These are phyloP conservation scores for Sebastiscus tertius DNA, from an alignment of 2,797 vertebrate species.

Conservation along the genomic window DNA sequence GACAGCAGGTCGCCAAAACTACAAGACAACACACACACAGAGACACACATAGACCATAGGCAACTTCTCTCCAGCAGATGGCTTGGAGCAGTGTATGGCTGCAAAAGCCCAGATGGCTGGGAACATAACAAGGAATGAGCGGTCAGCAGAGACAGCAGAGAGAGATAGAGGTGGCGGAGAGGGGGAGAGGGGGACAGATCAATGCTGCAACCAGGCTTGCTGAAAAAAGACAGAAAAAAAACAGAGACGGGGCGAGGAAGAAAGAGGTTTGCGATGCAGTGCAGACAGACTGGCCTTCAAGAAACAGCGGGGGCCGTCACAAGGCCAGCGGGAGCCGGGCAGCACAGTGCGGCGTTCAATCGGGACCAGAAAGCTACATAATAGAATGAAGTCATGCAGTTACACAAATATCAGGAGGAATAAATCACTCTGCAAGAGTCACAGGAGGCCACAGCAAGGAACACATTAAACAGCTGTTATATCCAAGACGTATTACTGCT, in stretches of 20 bases:
- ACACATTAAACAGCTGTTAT: conserved; percentile 31
- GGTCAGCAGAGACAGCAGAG: conserved; percentile 47
- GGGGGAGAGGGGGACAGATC: conserved; percentile 25
- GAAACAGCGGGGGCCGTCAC: conserved; percentile 57
- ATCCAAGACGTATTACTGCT: neutral
- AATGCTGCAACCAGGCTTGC: conserved; percentile 57
- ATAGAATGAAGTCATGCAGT: conserved; percentile 76
- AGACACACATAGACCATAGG: conserved; percentile 69
- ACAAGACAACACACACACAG: conserved; percentile 80
- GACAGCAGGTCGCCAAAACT: conserved; percentile 99
- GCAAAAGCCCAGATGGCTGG: conserved; percentile 62
- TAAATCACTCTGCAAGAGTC: conserved; percentile 44
- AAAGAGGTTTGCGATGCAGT: conserved; percentile 45
- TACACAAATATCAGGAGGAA: conserved; percentile 60
- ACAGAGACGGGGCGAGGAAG: neutral
- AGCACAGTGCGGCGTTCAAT: conserved; percentile 50
- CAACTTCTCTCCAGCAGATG: conserved; percentile 65
- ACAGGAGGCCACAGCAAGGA: conserved; percentile 54
- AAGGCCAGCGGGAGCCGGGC: conserved; percentile 59
- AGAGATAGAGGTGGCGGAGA: conserved; percentile 12
- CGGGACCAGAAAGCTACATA: conserved; percentile 63
- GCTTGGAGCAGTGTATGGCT: conserved; percentile 40
- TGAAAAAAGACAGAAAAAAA: conserved; percentile 38
- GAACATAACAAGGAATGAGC: conserved; percentile 37
- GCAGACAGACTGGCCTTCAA: conserved; percentile 56